Evolutionary conservation across 2,797 vertebrate genomes (phyloP), one percentile per base, ranked within the genome.

Genomic region (Bovichtus diacanthus): DNA sequence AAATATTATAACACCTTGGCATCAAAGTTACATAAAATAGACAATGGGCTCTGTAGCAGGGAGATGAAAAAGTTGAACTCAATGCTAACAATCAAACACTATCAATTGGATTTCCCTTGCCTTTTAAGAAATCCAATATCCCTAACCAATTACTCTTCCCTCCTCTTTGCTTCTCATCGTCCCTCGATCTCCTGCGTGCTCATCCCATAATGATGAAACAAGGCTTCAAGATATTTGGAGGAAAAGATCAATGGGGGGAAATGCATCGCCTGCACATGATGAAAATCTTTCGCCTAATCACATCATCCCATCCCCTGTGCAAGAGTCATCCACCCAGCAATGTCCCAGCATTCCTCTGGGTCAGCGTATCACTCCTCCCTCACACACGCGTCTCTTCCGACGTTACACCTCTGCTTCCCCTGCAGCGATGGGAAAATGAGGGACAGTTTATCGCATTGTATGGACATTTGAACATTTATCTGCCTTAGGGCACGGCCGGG

Each of bases 371-470:
- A 56, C 19, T 78, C 31, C 41, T 51, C 9, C 38, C 18, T 60
- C 61, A 71, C 55, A 58, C 61, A 80, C 47, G 31, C 51, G 41
- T 74, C 62, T 86, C 63, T 79, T 7, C 31, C 46, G 66, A 74
- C 4, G 12, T 63, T 41, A 63, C 50, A 82, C 81, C 69, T 78
- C 58, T 61, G 62, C 41, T 68, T 75, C 31, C 46, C 43, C 29
- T 75, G 41, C 10, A 4, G 29, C 6, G 8, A 64, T 49, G 67
- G 59, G 66, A 74, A 70, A 60, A 67, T 86, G 87, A 90, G 65
- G 58, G 86, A 76, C 86, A 83, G 78, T 70, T 86, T 70, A 88
- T 85, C 76, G 80, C 80, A 86, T 82, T 77, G 85, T 86, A 89
- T 80, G 74, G 84, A 85, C 85, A 81, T 65, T 27, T 68, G 51